Conservation (phyloP, 2,797 vertebrate genomes). For the Chelon auratus region DNA sequence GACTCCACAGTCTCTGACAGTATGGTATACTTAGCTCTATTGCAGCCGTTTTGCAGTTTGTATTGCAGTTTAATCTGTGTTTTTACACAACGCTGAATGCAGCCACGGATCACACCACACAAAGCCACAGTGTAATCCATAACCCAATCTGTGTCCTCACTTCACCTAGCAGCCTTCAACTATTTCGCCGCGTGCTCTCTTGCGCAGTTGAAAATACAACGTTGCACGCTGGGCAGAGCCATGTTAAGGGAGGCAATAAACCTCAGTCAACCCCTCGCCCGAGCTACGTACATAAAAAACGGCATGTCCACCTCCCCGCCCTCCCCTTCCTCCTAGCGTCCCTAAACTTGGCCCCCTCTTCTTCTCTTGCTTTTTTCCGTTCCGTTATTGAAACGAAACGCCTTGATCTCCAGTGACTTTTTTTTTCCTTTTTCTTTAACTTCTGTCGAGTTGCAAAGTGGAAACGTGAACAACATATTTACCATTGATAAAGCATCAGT, state of each 20-base stretch:
- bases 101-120: too few relatives aligned
- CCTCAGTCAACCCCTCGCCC: slow-evolving; percentile 60
- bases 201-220: slow-evolving; percentile 32
- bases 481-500: not conserved
- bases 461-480: not conserved
- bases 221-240: slow-evolving; percentile 32
- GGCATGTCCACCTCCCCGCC: slow-evolving; percentile 24
- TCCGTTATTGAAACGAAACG: not conserved
- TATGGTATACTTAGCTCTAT: too few relatives aligned
- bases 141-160: slow-evolving; percentile 15
- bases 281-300: slow-evolving; percentile 43
- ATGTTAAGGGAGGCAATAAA: slow-evolving; percentile 53
- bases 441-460: not conserved
- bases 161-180: not conserved
- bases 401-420: not conserved
- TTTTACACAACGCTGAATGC: too few relatives aligned
- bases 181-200: slow-evolving; percentile 19
- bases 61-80: too few relatives aligned
- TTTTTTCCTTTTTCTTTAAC: not conserved
- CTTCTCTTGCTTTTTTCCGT: slow-evolving; percentile 7
- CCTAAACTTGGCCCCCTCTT: slow-evolving; percentile 2
- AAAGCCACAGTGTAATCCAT: slow-evolving; percentile 1
- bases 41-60: too few relatives aligned
- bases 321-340: slow-evolving; percentile 17
- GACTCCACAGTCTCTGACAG: too few relatives aligned